Evolutionary conservation across 2,113 vertebrate genomes (phyloP).

Genomic region (Chroicocephalus ridibundus): DNA sequence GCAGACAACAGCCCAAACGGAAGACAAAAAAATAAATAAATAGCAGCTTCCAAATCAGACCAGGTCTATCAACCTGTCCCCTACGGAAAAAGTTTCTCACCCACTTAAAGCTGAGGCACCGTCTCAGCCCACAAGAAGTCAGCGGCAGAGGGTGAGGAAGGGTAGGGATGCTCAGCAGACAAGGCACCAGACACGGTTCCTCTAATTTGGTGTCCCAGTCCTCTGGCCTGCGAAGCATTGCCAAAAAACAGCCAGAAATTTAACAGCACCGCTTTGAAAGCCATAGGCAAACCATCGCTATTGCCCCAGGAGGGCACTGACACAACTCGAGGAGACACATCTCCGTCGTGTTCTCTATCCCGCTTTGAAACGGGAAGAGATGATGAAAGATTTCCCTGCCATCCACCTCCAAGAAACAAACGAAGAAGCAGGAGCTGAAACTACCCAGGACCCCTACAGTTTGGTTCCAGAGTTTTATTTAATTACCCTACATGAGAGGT

Average conservation of each 20-base stretch:
- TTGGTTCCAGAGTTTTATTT: not conserved
- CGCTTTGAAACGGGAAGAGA: not conserved
- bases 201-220: not conserved
- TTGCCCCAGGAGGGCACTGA: not conserved
- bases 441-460: not conserved
- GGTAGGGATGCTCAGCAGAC: not conserved
- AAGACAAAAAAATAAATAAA: not conserved
- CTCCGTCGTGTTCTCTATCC: not conserved
- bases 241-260: not conserved
- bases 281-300: not conserved
- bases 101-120: not conserved
- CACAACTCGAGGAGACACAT: not conserved
- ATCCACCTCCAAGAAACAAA: not conserved
- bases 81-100: not conserved
- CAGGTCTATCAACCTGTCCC: not conserved
- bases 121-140: not conserved
- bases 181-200: not conserved
- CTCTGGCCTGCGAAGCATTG: not conserved
- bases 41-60: not conserved
- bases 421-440: not conserved
- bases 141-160: not conserved
- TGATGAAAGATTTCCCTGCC: not conserved
- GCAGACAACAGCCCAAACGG: not conserved
- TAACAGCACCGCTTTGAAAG: not conserved
- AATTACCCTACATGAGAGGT: accelerated